These are phyloP conservation scores for Pomatostomus ruficeps DNA, from an alignment of 2,113 vertebrate genomes.

Conservation along the genomic window DNA sequence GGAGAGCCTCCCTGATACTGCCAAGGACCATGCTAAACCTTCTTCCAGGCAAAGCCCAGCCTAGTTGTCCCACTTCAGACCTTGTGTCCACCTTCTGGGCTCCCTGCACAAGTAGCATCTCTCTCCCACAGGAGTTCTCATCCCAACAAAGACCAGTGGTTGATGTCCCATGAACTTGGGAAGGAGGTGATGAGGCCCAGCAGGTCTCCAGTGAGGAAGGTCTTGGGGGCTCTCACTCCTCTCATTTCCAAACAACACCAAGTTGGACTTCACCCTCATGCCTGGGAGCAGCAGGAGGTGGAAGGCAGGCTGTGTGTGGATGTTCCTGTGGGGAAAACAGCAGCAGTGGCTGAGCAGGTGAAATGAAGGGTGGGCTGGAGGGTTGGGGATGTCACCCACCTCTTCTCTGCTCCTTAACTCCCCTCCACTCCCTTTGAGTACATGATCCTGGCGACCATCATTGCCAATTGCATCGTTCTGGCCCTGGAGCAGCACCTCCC, in stretches of 20 bases:
- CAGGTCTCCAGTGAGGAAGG: background rate
- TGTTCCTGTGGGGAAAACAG: rapidly evolving
- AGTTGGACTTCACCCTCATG: background rate
- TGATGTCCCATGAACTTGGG: rapidly evolving
- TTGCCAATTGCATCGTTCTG: constrained; percentile 96
- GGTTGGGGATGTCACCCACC: background rate
- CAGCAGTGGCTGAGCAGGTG: background rate
- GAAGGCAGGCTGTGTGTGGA: background rate
- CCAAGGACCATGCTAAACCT: background rate
- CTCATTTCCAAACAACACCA: background rate
- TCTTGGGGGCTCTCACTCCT: background rate
- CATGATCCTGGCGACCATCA: constrained; percentile 98
- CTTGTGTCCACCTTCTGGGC: background rate
- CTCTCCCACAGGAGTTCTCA: background rate
- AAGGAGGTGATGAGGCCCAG: background rate
- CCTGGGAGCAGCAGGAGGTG: background rate
- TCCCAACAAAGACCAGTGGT: rapidly evolving
- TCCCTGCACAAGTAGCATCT: background rate
- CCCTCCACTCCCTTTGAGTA: constrained; percentile 91
- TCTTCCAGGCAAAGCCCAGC: background rate
- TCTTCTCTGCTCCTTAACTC: constrained; percentile 79
- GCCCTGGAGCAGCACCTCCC: constrained; percentile 96
- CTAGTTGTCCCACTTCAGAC: background rate
- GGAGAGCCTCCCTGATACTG: background rate
- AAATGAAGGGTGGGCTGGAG: background rate